Conservation (phyloP, 1,140 invertebrate genomes). For the Trachymyrmex septentrionalis region DNA sequence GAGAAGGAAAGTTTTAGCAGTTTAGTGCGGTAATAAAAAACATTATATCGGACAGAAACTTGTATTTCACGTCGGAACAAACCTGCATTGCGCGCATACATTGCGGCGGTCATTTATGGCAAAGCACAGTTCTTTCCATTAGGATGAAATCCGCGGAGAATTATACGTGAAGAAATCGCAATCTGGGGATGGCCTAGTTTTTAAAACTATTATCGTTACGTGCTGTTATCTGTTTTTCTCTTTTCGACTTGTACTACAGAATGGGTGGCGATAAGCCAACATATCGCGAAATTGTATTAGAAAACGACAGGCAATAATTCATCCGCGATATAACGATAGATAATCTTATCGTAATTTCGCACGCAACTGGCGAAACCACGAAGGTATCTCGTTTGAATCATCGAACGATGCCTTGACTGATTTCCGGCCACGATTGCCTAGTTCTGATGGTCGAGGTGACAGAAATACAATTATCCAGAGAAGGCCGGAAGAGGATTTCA, state of each 20-base stretch:
- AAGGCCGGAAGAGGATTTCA: neutral
- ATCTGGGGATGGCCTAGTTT: neutral
- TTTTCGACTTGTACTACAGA: neutral
- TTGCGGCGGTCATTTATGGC: neutral
- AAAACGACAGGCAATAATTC: slow-evolving; percentile 31
- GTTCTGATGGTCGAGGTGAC: slow-evolving; percentile 17
- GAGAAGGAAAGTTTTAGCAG: too few species aligned
- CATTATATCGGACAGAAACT: neutral
- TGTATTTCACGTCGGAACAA: neutral
- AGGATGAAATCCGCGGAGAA: neutral
- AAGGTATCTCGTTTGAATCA: slow-evolving; percentile 37
- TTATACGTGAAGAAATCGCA: neutral
- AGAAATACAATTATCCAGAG: slow-evolving; percentile 14
- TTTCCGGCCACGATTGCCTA: slow-evolving; percentile 41
- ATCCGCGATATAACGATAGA: slow-evolving; percentile 5
- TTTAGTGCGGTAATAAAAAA: too few species aligned
- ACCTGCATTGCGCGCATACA: neutral
- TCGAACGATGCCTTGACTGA: slow-evolving; percentile 36
- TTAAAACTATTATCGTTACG: slow-evolving; percentile 14
- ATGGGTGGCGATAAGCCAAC: neutral
- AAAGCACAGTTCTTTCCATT: neutral
- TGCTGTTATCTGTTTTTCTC: slow-evolving; percentile 2
- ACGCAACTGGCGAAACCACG: slow-evolving; percentile 51
- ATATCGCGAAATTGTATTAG: slow-evolving; percentile 1
- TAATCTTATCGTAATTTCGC: slow-evolving; percentile 62